phyloP scores from a whole-genome alignment of 2,113 vertebrate species.

The Gallinago jamesoni region DNA sequence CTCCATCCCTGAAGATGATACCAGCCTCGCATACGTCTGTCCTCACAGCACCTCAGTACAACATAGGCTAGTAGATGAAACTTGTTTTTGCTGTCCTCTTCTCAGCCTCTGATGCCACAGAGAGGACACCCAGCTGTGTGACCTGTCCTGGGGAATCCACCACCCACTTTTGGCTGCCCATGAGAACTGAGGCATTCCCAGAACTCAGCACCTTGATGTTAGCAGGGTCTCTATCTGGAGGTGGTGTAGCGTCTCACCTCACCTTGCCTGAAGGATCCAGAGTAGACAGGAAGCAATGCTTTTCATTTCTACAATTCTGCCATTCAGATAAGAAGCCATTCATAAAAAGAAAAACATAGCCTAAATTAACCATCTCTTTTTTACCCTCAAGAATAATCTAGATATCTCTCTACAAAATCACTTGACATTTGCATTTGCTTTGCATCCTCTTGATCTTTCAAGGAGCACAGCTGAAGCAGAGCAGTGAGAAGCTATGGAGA shows the following conservation, averaged over 20 bases:
- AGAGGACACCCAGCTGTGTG: not conserved
- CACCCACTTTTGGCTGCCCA: not conserved
- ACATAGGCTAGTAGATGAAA: not conserved
- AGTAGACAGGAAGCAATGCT: not conserved
- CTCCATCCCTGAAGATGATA: not conserved
- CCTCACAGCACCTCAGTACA: not conserved
- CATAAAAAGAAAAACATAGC: not conserved
- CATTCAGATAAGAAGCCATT: not conserved
- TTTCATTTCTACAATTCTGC: not conserved
- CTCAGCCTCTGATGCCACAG: not conserved
- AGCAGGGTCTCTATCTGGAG: not conserved
- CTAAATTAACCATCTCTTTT: not conserved
- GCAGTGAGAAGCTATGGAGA: not conserved
- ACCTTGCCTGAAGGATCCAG: not conserved
- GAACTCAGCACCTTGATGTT: not conserved
- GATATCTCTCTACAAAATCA: not conserved
- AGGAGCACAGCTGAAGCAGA: not conserved
- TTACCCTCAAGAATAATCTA: not conserved
- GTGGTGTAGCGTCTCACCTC: not conserved
- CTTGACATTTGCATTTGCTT: not conserved
- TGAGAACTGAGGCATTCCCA: not conserved
- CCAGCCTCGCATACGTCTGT: not conserved
- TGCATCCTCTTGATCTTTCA: not conserved
- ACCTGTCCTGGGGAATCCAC: not conserved
- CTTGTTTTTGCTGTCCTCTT: not conserved